Evolutionary conservation across 2,113 vertebrate genomes (phyloP), one percentile per base, ranked within the genome.

Genomic region (Coptodon rendalli): DNA sequence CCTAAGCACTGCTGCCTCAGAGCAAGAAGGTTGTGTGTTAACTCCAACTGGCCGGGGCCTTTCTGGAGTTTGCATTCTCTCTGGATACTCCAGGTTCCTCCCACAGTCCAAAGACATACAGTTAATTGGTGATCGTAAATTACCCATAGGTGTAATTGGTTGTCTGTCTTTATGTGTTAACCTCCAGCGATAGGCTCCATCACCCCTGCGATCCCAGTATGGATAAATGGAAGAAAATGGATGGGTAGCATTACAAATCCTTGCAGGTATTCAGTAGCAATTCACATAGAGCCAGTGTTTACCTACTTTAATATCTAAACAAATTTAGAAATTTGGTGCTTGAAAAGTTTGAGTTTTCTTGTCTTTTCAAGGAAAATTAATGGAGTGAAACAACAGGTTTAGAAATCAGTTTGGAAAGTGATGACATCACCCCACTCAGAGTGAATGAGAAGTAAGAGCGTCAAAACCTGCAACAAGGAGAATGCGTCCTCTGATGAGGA

Each of bases 151-250:
- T 66, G 61, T 38, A 36, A 66, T 3, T 66, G 61, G 34, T 38
- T 66, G 6, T 22, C 1, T 66, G 34, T 22, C 61, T 66, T 38
- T 38, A 38, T 66, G 34, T 38, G 34, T 22, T 63, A 66, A 10
- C 6, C 11, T 2, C 59, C 31, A 36, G 17, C 0, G 2, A 66
- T 38, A 13, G 19, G 61, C 31, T 66, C 61, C 2, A 38, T 36
- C 17, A n/a, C 61, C 61, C 0, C 19, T 22, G 61, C 0, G 0
- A 68, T 38, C 34, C 11, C 1, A 22, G 8, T 2, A 22, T 5
- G 34, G 19, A 38, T 38, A 68, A 68, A 38, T 38, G 19, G 11
- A 38, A 38, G 61, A 38, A 66, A 13, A 68, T 68, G 2, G 61
- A 38, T 38, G 34, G 34, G 34, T 66, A 38, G 34, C 10, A 3